These are phyloP conservation scores for Bombus impatiens DNA, from an alignment of 1,140 invertebrate genomes.

Conservation along the genomic window DNA sequence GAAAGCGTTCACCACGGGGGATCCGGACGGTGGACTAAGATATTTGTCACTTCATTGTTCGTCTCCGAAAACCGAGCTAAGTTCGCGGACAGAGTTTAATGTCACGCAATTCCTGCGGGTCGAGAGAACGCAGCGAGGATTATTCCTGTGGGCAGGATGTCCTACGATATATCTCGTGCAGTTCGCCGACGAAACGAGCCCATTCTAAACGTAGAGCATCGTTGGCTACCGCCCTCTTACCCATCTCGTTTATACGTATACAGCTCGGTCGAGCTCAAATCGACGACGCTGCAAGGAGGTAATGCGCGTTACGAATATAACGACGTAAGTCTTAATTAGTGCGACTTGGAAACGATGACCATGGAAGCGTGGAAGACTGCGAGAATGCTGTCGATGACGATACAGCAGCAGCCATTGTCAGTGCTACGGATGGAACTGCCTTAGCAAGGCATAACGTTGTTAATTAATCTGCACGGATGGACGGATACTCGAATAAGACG, in stretches of 20 bases:
- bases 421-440: constrained; percentile 20
- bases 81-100: constrained; percentile 79
- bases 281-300: constrained; percentile 16
- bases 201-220: constrained; percentile 47
- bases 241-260: neutral
- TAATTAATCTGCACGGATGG: constrained; percentile 53
- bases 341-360: constrained; percentile 61
- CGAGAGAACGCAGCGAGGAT: constrained; percentile 65
- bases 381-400: constrained; percentile 23
- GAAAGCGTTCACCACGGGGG: constrained; percentile 53
- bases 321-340: constrained; percentile 74
- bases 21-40: constrained; percentile 62
- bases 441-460: constrained; percentile 13
- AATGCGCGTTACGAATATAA: constrained; percentile 53
- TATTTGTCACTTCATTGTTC: constrained; percentile 82
- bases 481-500: neutral
- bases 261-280: constrained; percentile 42
- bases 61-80: constrained; percentile 71
- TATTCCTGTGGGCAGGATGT: constrained; percentile 70
- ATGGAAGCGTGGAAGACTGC: neutral
- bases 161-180: constrained; percentile 69
- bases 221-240: neutral
- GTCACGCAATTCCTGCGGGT: constrained; percentile 79
- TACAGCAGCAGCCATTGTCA: no score
- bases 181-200: constrained; percentile 59